Evolutionary conservation across 1,140 invertebrate genomes (phyloP).

Genomic region (Oscheius sp.): DNA sequence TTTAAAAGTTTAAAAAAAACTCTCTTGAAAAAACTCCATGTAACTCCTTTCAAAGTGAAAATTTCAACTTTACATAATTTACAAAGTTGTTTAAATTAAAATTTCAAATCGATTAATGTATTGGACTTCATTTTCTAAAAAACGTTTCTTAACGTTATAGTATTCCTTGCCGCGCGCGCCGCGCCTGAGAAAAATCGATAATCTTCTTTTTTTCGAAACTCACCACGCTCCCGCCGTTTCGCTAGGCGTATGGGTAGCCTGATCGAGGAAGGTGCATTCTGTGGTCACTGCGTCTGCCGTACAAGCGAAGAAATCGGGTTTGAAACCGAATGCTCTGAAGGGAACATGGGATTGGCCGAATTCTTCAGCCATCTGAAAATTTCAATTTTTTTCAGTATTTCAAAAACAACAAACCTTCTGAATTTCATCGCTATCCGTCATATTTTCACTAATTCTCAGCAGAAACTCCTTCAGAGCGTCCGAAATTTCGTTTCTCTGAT

Average conservation of each 20-base stretch:
- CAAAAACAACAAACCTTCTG: conserved; percentile 26
- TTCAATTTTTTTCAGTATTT: not conserved
- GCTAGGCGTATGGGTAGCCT: conserved; percentile 37
- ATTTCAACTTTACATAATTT: too few relatives aligned
- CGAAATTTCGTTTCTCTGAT: conserved; percentile 29
- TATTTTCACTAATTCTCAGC: conserved; percentile 27
- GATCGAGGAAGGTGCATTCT: conserved; percentile 49
- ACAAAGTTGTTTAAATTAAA: not conserved
- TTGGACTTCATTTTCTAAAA: too few relatives aligned
- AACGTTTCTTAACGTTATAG: too few relatives aligned
- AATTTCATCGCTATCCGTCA: conserved; percentile 44
- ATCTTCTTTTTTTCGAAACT: not conserved
- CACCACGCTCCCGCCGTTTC: conserved; percentile 36
- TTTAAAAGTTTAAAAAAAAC: not conserved
- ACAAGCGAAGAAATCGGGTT: conserved; percentile 50
- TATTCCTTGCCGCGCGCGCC: too few relatives aligned
- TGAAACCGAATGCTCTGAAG: conserved; percentile 45
- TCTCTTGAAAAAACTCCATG: not conserved
- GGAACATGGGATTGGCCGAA: conserved; percentile 46
- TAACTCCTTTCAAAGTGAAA: too few relatives aligned
- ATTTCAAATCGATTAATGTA: too few relatives aligned
- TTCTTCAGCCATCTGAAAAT: conserved; percentile 34
- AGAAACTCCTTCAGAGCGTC: conserved; percentile 42
- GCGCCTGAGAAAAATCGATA: too few relatives aligned
- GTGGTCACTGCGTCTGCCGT: conserved; percentile 51